phyloP scores from a whole-genome alignment of 2,888 invertebrate species.

The Hydriomena furcata region DNA sequence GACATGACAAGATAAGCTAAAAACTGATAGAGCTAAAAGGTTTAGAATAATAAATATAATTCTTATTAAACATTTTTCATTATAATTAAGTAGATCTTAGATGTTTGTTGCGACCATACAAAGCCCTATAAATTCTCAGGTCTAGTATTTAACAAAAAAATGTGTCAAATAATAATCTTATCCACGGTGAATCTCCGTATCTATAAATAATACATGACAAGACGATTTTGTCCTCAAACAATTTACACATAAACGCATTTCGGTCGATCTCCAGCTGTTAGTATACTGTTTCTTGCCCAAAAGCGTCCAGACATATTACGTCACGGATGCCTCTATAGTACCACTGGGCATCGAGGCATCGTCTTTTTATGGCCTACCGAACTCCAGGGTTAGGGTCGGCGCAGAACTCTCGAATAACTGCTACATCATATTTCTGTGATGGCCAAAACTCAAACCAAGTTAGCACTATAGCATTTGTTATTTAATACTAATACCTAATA shows the following conservation, averaged over 20 bases:
- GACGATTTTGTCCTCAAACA: constrained; percentile 31
- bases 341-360: constrained; percentile 30
- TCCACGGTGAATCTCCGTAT: not conserved
- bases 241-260: constrained; percentile 41
- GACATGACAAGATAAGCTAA: not conserved
- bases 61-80: too few relatives aligned
- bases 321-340: constrained; percentile 51
- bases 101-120: too few relatives aligned
- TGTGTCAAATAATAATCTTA: not conserved
- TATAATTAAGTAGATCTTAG: too few relatives aligned
- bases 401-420: too few relatives aligned
- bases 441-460: too few relatives aligned
- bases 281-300: constrained; percentile 46
- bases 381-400: constrained; percentile 52
- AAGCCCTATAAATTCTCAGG: too few relatives aligned
- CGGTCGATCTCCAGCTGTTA: constrained; percentile 49
- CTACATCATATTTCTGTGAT: too few relatives aligned
- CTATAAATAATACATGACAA: constrained; percentile 26
- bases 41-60: too few relatives aligned
- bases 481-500: too few relatives aligned
- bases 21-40: too few relatives aligned
- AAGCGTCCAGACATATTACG: constrained; percentile 64
- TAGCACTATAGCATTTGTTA: too few relatives aligned
- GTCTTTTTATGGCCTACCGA: constrained; percentile 58
- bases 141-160: too few relatives aligned